Percentiles rank a stretch among this genome's conserved stretches.
Conservation (phyloP, 2,113 vertebrate species). For the Neogale vison region DNA sequence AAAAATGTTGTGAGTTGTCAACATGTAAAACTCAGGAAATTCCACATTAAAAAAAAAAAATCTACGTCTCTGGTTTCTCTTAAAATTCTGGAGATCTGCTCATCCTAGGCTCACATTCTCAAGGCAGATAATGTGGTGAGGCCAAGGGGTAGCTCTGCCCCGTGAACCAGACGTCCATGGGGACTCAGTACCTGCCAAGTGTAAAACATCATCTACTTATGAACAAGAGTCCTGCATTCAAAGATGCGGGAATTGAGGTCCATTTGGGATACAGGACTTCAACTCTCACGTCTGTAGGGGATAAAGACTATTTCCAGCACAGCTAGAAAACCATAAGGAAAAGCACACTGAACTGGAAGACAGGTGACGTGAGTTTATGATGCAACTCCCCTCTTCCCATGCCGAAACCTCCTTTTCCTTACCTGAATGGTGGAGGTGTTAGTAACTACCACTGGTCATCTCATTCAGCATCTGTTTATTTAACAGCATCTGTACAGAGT, state of each 20-base stretch:
- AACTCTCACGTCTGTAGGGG: not conserved
- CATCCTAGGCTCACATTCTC: not conserved
- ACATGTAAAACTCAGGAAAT: constrained; percentile 23
- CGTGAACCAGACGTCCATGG: not conserved
- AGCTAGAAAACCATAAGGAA: not conserved
- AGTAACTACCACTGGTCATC: not conserved
- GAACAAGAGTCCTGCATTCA: not conserved
- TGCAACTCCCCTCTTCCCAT: not conserved
- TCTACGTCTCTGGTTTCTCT: constrained; percentile 36
- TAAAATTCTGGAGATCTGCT: not conserved
- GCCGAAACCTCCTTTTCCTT: not conserved
- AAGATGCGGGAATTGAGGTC: not conserved
- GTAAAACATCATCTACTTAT: not conserved
- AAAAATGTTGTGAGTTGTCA: constrained; percentile 15
- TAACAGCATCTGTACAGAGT: not conserved
- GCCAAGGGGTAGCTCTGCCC: not conserved
- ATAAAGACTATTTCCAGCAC: constrained; percentile 7
- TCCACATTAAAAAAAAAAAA: not conserved
- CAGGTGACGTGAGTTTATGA: not conserved
- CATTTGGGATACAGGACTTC: not conserved
- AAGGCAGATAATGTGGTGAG: not conserved
- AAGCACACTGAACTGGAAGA: not conserved
- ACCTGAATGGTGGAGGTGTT: not conserved
- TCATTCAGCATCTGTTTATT: not conserved
- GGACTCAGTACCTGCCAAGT: not conserved